phyloP scores from a whole-genome alignment of 1,140 invertebrate genomes.

The Pemphigus obesinymphae region DNA sequence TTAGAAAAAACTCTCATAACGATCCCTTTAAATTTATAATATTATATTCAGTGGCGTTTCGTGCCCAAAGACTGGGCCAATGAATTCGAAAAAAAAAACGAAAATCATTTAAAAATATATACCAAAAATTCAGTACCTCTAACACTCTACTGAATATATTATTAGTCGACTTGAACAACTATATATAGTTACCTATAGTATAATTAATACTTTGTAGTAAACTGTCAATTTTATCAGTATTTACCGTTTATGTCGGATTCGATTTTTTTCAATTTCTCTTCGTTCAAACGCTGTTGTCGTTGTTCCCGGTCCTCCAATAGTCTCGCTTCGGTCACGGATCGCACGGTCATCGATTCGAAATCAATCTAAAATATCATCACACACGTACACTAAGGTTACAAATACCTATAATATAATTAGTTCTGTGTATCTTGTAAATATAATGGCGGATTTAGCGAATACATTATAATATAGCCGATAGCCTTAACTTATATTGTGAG shows the following conservation, averaged over 20 bases:
- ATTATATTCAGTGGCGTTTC: too few species aligned
- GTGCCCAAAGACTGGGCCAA: too few species aligned
- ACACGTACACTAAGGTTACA: background rate
- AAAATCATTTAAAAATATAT: too few species aligned
- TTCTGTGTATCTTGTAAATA: background rate
- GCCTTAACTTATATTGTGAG: background rate
- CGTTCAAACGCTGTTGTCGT: conserved; percentile 36
- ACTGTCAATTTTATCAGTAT: too few species aligned
- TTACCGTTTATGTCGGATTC: conserved; percentile 45
- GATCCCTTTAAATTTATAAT: too few species aligned
- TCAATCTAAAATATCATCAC: background rate
- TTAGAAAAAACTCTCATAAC: too few species aligned
- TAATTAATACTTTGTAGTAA: too few species aligned
- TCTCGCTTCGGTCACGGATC: background rate
- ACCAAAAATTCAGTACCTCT: too few species aligned
- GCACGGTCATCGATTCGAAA: conserved; percentile 29
- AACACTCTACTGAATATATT: too few species aligned
- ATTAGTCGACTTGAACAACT: too few species aligned
- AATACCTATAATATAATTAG: background rate
- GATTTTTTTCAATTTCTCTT: conserved; percentile 45
- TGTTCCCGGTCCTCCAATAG: conserved; percentile 35
- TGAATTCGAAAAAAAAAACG: too few species aligned
- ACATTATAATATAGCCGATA: background rate
- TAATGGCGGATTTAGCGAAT: background rate
- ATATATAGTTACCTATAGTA: too few species aligned